These are phyloP conservation scores for Anoncus sp. DNA, from an alignment of 2,888 invertebrate genomes.

Conservation along the genomic window DNA sequence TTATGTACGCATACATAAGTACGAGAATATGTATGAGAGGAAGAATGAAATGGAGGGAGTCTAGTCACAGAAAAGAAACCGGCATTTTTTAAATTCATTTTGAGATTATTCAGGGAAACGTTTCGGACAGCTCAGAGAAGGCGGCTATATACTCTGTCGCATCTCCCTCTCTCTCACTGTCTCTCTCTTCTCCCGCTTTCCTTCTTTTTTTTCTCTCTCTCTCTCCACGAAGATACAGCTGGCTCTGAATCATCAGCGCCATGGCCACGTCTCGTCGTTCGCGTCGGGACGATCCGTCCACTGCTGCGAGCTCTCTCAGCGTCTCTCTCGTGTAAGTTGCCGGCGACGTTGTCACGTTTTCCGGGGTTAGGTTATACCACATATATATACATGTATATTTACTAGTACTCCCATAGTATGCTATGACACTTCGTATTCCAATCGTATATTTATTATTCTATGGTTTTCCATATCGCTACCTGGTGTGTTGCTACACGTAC, in stretches of 20 bases:
- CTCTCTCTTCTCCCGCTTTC: not conserved
- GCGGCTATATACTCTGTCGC: constrained; percentile 9
- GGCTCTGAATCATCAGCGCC: constrained; percentile 76
- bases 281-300: constrained; percentile 48
- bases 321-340: constrained; percentile 23
- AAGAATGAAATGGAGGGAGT: constrained; percentile 5
- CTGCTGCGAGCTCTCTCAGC: constrained; percentile 49
- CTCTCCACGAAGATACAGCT: constrained; percentile 69
- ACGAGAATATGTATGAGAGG: constrained; percentile 4
- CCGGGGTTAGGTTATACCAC: constrained; percentile 25
- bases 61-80: constrained; percentile 30
- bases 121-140: constrained; percentile 45
- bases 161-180: not conserved
- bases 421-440: constrained; percentile 28
- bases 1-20: not conserved
- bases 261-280: constrained; percentile 52
- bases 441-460: constrained; percentile 40
- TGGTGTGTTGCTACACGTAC: constrained; percentile 6
- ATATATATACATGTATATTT: not conserved
- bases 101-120: constrained; percentile 64
- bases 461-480: constrained; percentile 16
- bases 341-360: constrained; percentile 69
- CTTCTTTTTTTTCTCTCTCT: constrained; percentile 10
- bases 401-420: not conserved
- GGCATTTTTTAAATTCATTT: constrained; percentile 61